Conservation (phyloP, 53 echinoderm and acorn worm genomes). For the Patiria pectinifera region DNA sequence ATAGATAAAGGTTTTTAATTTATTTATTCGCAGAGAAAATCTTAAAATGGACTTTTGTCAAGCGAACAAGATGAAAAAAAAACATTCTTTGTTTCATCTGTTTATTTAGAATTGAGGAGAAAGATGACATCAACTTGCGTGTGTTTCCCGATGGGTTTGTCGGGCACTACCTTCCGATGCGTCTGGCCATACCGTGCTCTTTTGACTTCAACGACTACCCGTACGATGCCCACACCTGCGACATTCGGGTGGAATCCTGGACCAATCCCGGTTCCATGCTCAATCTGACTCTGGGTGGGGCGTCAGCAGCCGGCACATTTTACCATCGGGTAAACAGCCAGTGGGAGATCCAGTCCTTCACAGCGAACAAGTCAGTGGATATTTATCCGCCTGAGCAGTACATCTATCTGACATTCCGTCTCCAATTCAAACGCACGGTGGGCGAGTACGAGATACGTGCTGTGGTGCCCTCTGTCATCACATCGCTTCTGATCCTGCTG, state of each 20-base stretch:
- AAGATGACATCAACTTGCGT: background rate
- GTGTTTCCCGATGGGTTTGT: background rate
- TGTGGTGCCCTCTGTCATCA: slow-evolving; percentile 21
- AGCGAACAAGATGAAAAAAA: too few relatives aligned
- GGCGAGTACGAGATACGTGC: slow-evolving; percentile 1
- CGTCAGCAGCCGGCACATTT: too few relatives aligned
- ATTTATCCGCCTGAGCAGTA: background rate
- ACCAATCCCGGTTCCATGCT: background rate
- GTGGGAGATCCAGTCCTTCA: background rate
- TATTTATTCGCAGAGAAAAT: too few relatives aligned
- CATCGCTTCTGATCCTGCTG: background rate
- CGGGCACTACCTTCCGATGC: background rate
- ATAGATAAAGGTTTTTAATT: too few relatives aligned
- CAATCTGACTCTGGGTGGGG: background rate
- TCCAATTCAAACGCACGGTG: background rate
- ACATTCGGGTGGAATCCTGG: background rate
- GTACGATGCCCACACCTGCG: slow-evolving; percentile 16
- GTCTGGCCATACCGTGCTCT: background rate
- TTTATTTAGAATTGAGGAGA: slow-evolving; percentile 1
- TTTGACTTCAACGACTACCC: slow-evolving; percentile 8
- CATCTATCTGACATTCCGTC: background rate
- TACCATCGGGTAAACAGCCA: background rate
- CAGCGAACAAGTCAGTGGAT: background rate
- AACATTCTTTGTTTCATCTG: too few relatives aligned
- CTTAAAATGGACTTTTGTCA: too few relatives aligned